Evolutionary conservation across 2,888 invertebrate species (phyloP).

Genomic region (Dichetophora obliterata): DNA sequence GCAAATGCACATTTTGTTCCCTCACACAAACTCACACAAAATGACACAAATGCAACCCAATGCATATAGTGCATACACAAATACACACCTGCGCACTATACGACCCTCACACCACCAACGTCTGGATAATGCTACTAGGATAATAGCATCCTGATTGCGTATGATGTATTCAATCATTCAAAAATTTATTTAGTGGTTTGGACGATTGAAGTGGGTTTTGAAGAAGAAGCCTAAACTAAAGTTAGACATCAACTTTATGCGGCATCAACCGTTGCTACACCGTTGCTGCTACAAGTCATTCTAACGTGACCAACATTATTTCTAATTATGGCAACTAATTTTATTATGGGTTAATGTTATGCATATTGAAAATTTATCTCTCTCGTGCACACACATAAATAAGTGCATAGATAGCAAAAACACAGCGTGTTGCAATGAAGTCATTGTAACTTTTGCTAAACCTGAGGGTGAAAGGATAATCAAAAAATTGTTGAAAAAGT

Average conservation of each 20-base stretch:
- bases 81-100: neutral
- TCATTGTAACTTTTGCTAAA: neutral
- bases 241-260: neutral
- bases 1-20: slow-evolving; percentile 21
- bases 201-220: neutral
- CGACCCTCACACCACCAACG: neutral
- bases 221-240: neutral
- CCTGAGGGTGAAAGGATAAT: neutral
- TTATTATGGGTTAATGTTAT: slow-evolving; percentile 45
- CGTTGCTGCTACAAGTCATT: neutral
- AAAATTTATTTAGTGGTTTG: neutral
- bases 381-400: neutral
- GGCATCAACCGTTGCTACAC: neutral
- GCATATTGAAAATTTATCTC: slow-evolving; percentile 38
- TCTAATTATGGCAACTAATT: slow-evolving; percentile 47
- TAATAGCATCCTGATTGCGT: slow-evolving; percentile 15
- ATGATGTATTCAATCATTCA: neutral
- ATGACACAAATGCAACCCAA: neutral
- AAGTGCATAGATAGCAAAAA: neutral
- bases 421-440: slow-evolving; percentile 1
- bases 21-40: slow-evolving; percentile 15
- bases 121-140: neutral
- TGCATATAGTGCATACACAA: too few species aligned
- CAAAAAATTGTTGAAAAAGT: neutral
- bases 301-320: slow-evolving; percentile 36